Conservation (phyloP, 2,888 invertebrate species). For the Nineta flava region DNA sequence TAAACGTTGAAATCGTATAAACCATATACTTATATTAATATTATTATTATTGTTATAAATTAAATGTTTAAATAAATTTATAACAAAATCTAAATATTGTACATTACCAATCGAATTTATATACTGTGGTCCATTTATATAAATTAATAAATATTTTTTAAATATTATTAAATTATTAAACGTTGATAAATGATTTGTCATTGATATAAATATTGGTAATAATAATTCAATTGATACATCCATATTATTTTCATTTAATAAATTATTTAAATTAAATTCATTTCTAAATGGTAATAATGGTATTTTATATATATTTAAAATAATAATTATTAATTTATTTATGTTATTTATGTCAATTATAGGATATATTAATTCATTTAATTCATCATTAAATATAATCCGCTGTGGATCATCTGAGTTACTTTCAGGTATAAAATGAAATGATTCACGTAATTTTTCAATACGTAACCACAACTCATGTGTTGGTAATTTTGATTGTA, state of each 20-base stretch:
- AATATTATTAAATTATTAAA: too few species aligned
- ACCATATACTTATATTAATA: constrained; percentile 34
- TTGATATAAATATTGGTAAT: too few species aligned
- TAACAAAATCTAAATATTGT: constrained; percentile 36
- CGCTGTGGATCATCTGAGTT: constrained; percentile 46
- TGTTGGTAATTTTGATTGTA: constrained; percentile 46
- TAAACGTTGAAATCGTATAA: constrained; percentile 43
- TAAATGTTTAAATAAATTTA: constrained; percentile 32
- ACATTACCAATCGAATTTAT: constrained; percentile 40
- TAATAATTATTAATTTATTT: constrained; percentile 40
- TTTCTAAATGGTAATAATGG: constrained; percentile 36
- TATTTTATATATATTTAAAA: constrained; percentile 40
- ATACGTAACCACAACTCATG: constrained; percentile 59
- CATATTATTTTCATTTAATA: too few species aligned
- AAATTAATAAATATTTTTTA: too few species aligned
- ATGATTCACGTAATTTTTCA: constrained; percentile 54
- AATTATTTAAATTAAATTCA: constrained; percentile 15
- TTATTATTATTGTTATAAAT: constrained; percentile 31
- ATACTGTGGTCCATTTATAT: constrained; percentile 31
- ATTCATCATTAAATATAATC: constrained; percentile 44
- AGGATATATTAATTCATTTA: constrained; percentile 52
- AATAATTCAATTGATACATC: too few species aligned
- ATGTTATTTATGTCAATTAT: constrained; percentile 38
- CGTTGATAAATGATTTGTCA: too few species aligned
- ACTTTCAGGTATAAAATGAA: constrained; percentile 47